Base-by-base conservation (phyloP, 2,888 invertebrate species). In the Tachystola acroxantha region DNA sequence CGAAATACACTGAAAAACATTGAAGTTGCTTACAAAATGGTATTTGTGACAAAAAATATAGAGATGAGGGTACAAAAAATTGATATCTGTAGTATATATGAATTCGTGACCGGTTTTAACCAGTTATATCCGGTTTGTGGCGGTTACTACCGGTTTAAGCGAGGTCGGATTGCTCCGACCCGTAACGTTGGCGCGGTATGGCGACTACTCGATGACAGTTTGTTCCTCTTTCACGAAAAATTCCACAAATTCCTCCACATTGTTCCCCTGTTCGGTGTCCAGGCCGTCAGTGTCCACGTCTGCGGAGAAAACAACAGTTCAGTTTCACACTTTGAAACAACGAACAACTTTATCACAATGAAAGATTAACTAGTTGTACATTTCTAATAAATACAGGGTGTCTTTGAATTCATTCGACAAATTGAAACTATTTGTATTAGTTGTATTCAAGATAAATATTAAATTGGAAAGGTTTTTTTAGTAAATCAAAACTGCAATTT, bases 141-240 rank as follows among this genome's bases (percentile, higher is more conserved):
- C 36, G 30, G 32, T 40, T 28, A 24, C 1, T 26, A 22, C 41
- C 42, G 43, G 43, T 38, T 43, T 36, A 37, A 27, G 27, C 11
- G 72, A 74, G 76, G 73, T 41, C 76, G 69, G 64, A 45, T 14
- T 32, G 45, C 39, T 48, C 71, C 70, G 76, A 70, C 82, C 77
- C 67, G 69, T 36, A 53, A 70, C 68, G 66, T 60, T 50, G 37
- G 32, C 41, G 36, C 31, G 43, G 45, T 60, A 80, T 82, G 71
- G 64, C 60, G 80, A 84, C 79, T 93, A 94, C 89, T 95, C 95
- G 70, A 95, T 88, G 55, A 91, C 79, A 11, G 92, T 93, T 64
- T 91, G 90, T 90, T 98, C 97, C 89, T 98, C 97, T 90, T 97
- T 97, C 74, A 98, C 92, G 89, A 98, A 95, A 93, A 98, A 97